These are phyloP conservation scores for Tanypteryx hageni DNA, from an alignment of 2,888 invertebrate species.

Conservation along the genomic window DNA sequence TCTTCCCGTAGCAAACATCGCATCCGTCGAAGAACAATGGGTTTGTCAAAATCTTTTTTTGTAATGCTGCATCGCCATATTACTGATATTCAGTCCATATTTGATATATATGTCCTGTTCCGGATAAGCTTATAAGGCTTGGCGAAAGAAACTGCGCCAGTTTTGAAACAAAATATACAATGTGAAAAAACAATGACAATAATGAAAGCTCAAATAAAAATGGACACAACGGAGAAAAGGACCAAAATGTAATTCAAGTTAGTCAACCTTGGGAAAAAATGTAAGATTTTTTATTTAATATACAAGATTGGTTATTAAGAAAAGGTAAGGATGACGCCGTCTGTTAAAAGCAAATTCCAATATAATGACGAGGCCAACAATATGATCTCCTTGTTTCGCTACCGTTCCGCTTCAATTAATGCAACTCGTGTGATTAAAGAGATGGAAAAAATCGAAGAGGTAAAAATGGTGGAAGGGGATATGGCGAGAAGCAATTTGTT, in stretches of 20 bases:
- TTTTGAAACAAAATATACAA: too few species aligned
- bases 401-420: too few species aligned
- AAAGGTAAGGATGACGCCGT: too few species aligned
- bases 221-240: background rate
- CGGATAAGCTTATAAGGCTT: background rate
- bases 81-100: background rate
- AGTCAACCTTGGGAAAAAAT: too few species aligned
- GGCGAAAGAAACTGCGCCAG: background rate
- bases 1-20: background rate
- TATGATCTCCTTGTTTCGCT: too few species aligned
- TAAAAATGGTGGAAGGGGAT: background rate
- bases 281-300: too few species aligned
- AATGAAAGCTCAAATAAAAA: background rate
- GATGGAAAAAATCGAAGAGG: background rate
- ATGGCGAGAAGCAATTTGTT: background rate
- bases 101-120: background rate
- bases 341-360: too few species aligned
- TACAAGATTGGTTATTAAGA: too few species aligned
- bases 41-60: background rate
- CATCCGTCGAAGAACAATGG: conserved; percentile 8
- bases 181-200: background rate
- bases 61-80: background rate
- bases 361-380: too few species aligned
- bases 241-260: too few species aligned
- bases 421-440: too few species aligned